These are phyloP conservation scores for Piaya cayana DNA, from an alignment of 2,113 vertebrate genomes.

Conservation along the genomic window DNA sequence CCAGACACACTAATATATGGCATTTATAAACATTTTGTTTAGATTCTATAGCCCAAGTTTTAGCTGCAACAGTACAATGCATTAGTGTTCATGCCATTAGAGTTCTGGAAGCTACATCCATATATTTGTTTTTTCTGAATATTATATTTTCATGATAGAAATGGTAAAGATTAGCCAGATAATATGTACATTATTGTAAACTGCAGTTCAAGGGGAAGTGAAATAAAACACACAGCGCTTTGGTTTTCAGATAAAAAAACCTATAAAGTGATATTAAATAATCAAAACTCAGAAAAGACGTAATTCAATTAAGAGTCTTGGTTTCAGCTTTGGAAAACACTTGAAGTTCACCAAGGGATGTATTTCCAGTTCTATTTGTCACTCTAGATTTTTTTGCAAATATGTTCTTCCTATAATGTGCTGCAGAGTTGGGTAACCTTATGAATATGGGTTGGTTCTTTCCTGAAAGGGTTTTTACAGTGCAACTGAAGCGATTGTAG, in stretches of 20 bases:
- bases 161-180: not conserved
- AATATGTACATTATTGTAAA: not conserved
- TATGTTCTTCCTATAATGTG: not conserved
- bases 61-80: not conserved
- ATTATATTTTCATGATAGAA: slow-evolving; percentile 1
- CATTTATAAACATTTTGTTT: slow-evolving; percentile 37
- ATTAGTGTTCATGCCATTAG: not conserved
- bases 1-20: slow-evolving; percentile 19
- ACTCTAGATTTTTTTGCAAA: not conserved
- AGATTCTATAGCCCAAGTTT: not conserved
- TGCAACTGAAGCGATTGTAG: not conserved
- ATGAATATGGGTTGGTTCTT: not conserved
- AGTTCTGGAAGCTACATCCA: not conserved
- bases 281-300: not conserved
- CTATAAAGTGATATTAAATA: not conserved
- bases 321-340: not conserved
- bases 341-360: not conserved
- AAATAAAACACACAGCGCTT: not conserved
- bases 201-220: not conserved
- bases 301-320: not conserved
- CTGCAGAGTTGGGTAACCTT: not conserved
- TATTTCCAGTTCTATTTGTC: not conserved
- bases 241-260: not conserved
- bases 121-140: slow-evolving; percentile 6
- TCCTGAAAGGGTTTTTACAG: not conserved